phyloP scores from a whole-genome alignment of 2,797 vertebrate species.

The Steatocranus sp. region DNA sequence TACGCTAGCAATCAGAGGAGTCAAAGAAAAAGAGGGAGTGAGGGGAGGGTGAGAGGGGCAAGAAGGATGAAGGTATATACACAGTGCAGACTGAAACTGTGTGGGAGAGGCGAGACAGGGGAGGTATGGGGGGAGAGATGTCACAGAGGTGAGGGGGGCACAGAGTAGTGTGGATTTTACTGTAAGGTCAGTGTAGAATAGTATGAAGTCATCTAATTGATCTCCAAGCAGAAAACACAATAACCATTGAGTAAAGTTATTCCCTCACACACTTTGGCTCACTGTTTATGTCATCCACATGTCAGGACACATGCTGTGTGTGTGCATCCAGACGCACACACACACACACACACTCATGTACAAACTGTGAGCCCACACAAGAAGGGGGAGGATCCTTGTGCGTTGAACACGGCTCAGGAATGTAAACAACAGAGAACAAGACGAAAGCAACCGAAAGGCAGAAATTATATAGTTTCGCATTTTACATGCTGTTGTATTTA shows the following conservation, averaged over 20 bases:
- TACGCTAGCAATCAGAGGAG: slow-evolving; percentile 69
- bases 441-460: slow-evolving; percentile 1
- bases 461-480: background rate
- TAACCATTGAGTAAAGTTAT: background rate
- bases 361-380: slow-evolving; percentile 64
- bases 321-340: background rate
- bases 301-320: slow-evolving; percentile 44
- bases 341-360: background rate
- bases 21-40: slow-evolving; percentile 51
- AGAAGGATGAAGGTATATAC: slow-evolving; percentile 32
- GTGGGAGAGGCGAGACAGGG: background rate
- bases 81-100: slow-evolving; percentile 19
- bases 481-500: background rate
- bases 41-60: background rate
- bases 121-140: background rate
- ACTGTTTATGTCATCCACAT: slow-evolving; percentile 66
- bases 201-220: background rate
- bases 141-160: background rate
- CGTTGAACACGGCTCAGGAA: slow-evolving; percentile 69
- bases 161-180: background rate
- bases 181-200: slow-evolving; percentile 1
- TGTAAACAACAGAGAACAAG: slow-evolving; percentile 69
- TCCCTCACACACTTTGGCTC: background rate
- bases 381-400: slow-evolving; percentile 63
- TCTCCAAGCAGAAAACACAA: background rate